Percentiles rank a stretch among this genome's conserved stretches.
Evolutionary conservation across 1,140 invertebrate genomes (phyloP).

Genomic region (Zaprionus lachaisei): DNA sequence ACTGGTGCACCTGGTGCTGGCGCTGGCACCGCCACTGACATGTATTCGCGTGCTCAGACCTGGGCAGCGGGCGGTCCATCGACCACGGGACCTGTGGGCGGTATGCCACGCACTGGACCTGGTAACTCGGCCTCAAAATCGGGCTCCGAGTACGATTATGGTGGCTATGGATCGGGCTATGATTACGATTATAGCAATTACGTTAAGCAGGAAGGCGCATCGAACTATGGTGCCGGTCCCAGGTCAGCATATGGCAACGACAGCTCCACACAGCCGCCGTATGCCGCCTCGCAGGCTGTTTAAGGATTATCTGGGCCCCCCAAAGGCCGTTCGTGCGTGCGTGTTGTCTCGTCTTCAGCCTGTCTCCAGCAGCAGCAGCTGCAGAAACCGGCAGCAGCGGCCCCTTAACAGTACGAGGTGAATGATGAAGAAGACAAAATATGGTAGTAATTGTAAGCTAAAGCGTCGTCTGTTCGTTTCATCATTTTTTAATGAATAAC

Average conservation of each 20-base stretch:
- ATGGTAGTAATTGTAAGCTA: conserved; percentile 83
- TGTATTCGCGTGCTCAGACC: conserved; percentile 83
- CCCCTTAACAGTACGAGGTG: conserved; percentile 42
- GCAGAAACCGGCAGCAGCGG: not conserved
- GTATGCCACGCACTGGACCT: conserved; percentile 83
- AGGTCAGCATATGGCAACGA: conserved; percentile 83
- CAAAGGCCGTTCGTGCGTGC: conserved; percentile 18
- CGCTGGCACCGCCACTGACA: conserved; percentile 78
- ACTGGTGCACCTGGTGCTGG: conserved; percentile 82
- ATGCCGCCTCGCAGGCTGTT: conserved; percentile 83
- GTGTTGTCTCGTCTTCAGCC: conserved; percentile 53
- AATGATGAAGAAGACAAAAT: conserved; percentile 77
- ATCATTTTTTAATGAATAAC: conserved; percentile 56
- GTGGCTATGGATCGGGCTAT: conserved; percentile 84
- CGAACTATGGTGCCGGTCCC: conserved; percentile 81
- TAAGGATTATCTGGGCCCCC: conserved; percentile 50
- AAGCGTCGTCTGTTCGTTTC: conserved; percentile 83
- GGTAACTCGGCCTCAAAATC: conserved; percentile 83
- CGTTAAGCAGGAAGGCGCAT: conserved; percentile 81
- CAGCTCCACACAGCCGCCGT: conserved; percentile 83
- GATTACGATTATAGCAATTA: conserved; percentile 84
- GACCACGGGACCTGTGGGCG: conserved; percentile 80
- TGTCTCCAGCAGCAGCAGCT: not conserved
- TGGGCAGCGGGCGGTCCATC: conserved; percentile 78
- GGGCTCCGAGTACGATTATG: conserved; percentile 83